Evolutionary conservation across 2,888 invertebrate genomes (phyloP), one percentile per base, ranked within the genome.

Genomic region (Choristoneura rosaceana): DNA sequence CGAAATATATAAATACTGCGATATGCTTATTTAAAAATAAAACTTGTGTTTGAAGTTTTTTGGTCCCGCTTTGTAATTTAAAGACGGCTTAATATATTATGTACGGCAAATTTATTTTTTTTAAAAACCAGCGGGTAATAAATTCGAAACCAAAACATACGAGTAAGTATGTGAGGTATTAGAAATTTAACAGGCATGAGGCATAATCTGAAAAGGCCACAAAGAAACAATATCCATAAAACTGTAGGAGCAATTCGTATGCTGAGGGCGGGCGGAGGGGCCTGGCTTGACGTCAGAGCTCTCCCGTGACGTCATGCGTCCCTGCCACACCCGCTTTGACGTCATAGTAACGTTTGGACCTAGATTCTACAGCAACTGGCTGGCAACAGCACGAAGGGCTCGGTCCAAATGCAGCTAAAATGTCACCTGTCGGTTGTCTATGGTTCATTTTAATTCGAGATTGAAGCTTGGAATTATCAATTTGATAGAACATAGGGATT

Each of bases 301-400:
- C 79, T 87, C 90, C 90, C 79, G 91, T 94, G 93, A 93, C 93
- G 93, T 93, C 93, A 93, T 85, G 81, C 85, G 80, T 80, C 80
- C 80, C 80, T 86, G 91, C 93, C 93, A 93, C 93, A 92, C 93
- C 93, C 93, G 90, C 89, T 83, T 90, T 91, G 90, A 93, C 93
- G 93, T 93, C 92, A 93, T 87, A 79, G 76, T 76, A 76, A 79
- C 79, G 79, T 79, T 74, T 76, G 76, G 76, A 80, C 79, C 82
- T 79, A 81, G 79, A 75, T 71, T 76, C 73, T 67, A 69, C 38
- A 69, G 63, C 43, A 33, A 59, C 62, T 33, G 50, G 9, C 15
- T 33, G 47, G 50, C 14, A 33, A 59, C 62, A 33, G 50, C 33
- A 43, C 50, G 38, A 59, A 25, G 15, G 33, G 9, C 38, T 14